A percentile compares a stretch with the other conserved stretches of the same genome.
These are phyloP conservation scores for Hyposoter didymator DNA, from an alignment of 2,888 invertebrate species.

Conservation along the genomic window DNA sequence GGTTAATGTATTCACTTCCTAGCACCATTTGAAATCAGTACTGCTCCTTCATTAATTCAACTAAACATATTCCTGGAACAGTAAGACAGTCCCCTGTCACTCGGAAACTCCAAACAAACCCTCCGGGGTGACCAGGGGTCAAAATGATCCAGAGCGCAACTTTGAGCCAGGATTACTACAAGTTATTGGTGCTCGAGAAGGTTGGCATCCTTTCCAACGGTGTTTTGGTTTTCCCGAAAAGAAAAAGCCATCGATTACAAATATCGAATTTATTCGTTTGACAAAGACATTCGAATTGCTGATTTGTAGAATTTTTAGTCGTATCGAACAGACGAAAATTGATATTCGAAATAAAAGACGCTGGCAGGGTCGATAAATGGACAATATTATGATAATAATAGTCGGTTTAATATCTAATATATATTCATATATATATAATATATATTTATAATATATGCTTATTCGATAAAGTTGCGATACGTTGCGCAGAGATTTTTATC, in stretches of 20 bases:
- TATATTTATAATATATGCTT: slow-evolving; percentile 53
- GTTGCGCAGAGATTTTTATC: slow-evolving; percentile 23
- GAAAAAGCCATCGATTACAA: slow-evolving; percentile 20
- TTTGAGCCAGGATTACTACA: too few species aligned
- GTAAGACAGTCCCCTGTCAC: too few species aligned
- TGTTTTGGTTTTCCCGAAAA: not conserved
- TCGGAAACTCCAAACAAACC: too few species aligned
- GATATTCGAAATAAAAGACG: slow-evolving; percentile 19
- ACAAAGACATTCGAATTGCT: slow-evolving; percentile 4
- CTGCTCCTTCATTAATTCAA: slow-evolving; percentile 81
- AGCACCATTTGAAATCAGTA: slow-evolving; percentile 85
- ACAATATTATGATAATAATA: not conserved
- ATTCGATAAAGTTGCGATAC: slow-evolving; percentile 52
- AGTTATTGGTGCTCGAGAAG: too few species aligned
- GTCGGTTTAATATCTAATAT: slow-evolving; percentile 39
- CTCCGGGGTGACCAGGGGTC: too few species aligned
- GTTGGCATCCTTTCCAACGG: too few species aligned
- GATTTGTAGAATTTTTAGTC: not conserved
- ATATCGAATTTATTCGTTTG: slow-evolving; percentile 63
- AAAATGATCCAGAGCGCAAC: too few species aligned
- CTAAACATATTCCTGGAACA: slow-evolving; percentile 36
- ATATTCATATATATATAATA: slow-evolving; percentile 55
- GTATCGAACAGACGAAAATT: not conserved
- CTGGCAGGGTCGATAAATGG: not conserved
- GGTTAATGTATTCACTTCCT: slow-evolving; percentile 80